Base-by-base conservation (phyloP, 2,888 invertebrate genomes). In the Griposia aprilina region DNA sequence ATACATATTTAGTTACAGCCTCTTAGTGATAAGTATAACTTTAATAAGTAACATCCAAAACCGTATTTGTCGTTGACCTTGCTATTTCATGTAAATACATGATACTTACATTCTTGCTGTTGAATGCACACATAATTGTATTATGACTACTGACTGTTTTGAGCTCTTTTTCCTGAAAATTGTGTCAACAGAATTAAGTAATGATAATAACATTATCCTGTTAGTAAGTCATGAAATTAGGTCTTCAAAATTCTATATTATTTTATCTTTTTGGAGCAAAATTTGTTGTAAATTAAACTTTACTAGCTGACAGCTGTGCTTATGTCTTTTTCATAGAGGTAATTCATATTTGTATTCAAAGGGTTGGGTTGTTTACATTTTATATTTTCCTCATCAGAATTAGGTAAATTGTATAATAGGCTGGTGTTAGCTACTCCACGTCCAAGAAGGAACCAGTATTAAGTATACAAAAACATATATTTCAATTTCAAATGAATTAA, bases 91-190 rank as follows among this genome's bases (percentile, higher is more conserved):
- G 17, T 60, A 30, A 10, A 62, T 62, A 36, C 10, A 11, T 62
- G 20, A 62, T 20, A 60, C 36, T 20, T 36, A 20, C n/a, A 72
- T 63, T 79, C 20, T 57, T 80, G 62, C 5, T 50, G 41, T n/a
- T 41, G 1, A 63, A 11, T 63, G 72, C 50, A 72, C 48, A 50
- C 15, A 72, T 79, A 62, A 41, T 79, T 79, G 45, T 55, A 10
- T 48, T 15, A 79, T 41, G 26, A 20, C 15, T 55, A 20, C 5
- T 63, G 17, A 41, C 5, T 30, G 30, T 50, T 26, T 55, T 73
- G 5, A 80, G 50, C 17, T 57, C 13, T 26, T 80, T 78, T 78
- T 79, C 65, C 80, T 59, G 55, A 79, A 50, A 55, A 70, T 45
- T 36, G 0, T 52, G 11, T 17, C 45, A 36, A 30, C 15, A n/a